Percentiles rank a stretch among this genome's conserved stretches.
phyloP scores from a whole-genome alignment of 2,797 vertebrate genomes.

The Podarcis lilfordi region DNA sequence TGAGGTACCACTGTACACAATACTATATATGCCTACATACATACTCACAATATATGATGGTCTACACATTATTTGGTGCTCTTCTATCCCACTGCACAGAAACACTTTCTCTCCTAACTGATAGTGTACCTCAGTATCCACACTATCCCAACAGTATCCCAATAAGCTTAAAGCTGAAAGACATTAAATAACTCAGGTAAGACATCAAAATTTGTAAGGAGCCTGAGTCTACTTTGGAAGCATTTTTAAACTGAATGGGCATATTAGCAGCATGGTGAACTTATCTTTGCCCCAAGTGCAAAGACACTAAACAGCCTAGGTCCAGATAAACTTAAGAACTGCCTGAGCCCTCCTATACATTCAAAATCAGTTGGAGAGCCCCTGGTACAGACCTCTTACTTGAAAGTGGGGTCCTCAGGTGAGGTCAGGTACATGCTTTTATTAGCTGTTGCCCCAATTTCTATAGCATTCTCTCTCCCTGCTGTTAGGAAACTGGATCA shows the following conservation, averaged over 20 bases:
- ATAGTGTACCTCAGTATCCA: neutral
- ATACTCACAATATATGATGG: no score
- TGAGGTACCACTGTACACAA: no score
- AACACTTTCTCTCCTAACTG: neutral
- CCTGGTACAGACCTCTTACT: neutral
- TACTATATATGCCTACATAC: neutral
- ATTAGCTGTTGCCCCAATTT: neutral
- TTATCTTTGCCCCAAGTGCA: neutral
- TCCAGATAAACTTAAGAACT: neutral
- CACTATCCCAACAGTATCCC: neutral
- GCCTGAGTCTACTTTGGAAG: neutral
- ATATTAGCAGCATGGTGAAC: neutral
- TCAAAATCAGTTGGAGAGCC: neutral
- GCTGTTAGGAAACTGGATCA: neutral
- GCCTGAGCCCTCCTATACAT: neutral
- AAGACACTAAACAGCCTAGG: neutral
- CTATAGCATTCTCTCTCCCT: neutral
- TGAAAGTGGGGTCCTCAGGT: neutral
- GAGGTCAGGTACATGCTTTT: neutral
- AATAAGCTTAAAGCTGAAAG: neutral
- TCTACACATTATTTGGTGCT: no score
- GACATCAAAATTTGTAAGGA: neutral
- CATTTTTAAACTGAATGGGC: neutral
- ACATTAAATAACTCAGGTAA: neutral
- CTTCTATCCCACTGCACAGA: no score